These are phyloP conservation scores for Neodontobutis hainanensis DNA, from an alignment of 2,113 vertebrate genomes.

Conservation along the genomic window DNA sequence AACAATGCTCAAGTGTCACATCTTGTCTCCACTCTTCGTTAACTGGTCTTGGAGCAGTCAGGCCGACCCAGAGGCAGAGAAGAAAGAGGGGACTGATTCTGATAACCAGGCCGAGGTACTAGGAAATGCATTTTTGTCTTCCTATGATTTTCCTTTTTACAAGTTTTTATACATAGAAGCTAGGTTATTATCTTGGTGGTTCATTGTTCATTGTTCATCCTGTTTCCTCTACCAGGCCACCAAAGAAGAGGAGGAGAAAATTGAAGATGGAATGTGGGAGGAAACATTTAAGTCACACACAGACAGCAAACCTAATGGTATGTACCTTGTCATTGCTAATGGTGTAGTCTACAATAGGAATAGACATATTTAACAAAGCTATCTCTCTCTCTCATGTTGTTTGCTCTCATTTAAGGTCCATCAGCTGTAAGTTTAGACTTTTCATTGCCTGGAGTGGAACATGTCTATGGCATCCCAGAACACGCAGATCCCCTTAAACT, in stretches of 20 bases:
- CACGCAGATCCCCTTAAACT: conserved; percentile 88
- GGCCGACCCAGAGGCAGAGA: conserved; percentile 66
- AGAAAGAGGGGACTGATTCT: conserved; percentile 61
- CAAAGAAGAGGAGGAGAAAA: conserved; percentile 76
- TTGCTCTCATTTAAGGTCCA: conserved; percentile 77
- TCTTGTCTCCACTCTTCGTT: background rate
- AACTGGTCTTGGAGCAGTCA: conserved; percentile 61
- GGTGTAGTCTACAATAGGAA: no score
- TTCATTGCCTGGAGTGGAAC: conserved; percentile 88
- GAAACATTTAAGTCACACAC: conserved; percentile 91
- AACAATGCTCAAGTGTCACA: conserved; percentile 21
- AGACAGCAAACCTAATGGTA: conserved; percentile 89
- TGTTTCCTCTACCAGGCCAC: conserved; percentile 37
- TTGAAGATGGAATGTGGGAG: conserved; percentile 87
- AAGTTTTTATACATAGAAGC: background rate
- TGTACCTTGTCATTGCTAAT: background rate
- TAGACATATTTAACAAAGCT: no score
- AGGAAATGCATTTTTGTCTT: background rate
- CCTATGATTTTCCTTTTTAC: background rate
- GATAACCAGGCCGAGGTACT: conserved; percentile 56
- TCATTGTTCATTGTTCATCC: background rate
- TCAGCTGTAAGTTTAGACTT: conserved; percentile 90
- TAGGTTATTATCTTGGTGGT: background rate
- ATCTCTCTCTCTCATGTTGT: background rate
- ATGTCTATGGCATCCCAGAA: conserved; percentile 94